A percentile compares a stretch with the other conserved stretches of the same genome.
Evolutionary conservation across 2,113 vertebrate genomes (phyloP).

Genomic region (Microtus pennsylvanicus): DNA sequence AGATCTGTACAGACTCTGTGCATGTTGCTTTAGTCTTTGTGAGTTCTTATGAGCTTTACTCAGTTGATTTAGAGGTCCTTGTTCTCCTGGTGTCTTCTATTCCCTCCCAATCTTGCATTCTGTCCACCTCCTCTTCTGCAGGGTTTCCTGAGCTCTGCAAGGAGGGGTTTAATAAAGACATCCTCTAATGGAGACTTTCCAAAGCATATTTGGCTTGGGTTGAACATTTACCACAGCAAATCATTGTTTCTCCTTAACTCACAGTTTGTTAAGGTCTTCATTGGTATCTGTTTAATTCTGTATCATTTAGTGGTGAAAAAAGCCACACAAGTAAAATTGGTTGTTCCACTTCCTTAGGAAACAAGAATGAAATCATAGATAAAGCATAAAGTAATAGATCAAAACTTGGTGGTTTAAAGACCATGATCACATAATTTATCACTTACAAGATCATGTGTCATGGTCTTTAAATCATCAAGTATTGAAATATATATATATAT

Average conservation of each 20-base stretch:
- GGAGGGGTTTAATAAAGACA: not conserved
- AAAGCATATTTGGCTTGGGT: not conserved
- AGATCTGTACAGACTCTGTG: accelerated
- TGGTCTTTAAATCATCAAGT: not conserved
- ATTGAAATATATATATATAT: not conserved
- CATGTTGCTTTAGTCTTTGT: not conserved
- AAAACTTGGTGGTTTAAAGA: not conserved
- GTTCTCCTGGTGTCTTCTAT: not conserved
- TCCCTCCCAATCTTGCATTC: too few relatives aligned
- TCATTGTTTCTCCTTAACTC: not conserved
- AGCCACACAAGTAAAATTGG: not conserved
- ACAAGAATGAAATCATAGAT: not conserved
- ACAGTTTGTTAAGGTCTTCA: conserved; percentile 15
- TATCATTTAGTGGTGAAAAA: not conserved
- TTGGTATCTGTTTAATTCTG: not conserved
- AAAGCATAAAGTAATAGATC: not conserved
- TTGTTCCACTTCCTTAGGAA: not conserved
- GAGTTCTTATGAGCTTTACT: not conserved
- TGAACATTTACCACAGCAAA: not conserved
- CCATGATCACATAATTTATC: not conserved
- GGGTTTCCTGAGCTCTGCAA: too few relatives aligned
- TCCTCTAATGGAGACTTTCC: not conserved
- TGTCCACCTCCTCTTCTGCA: not conserved
- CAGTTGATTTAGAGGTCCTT: not conserved
- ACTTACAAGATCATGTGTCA: not conserved